phyloP scores from a whole-genome alignment of 92 coral and sea anemone genomes.

The Phymanthus crucifer region DNA sequence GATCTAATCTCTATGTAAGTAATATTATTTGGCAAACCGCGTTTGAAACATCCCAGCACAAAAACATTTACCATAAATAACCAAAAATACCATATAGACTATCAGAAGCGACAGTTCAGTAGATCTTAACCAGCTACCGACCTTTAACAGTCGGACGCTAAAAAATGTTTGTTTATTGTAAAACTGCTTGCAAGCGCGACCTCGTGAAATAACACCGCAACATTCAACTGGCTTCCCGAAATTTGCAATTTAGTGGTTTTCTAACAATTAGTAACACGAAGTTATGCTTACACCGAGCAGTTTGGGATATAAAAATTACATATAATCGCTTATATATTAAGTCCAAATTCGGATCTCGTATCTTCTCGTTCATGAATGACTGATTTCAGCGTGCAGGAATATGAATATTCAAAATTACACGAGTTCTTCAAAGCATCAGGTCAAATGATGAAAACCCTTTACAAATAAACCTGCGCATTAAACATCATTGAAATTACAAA shows the following conservation, averaged over 20 bases:
- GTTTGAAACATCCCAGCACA: background rate
- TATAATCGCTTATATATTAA: background rate
- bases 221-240: background rate
- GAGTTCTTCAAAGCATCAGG: background rate
- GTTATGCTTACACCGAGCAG: background rate
- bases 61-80: background rate
- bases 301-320: background rate
- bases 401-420: slow-evolving; percentile 36
- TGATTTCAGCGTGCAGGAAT: slow-evolving; percentile 25
- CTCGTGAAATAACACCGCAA: background rate
- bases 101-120: background rate
- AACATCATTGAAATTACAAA: background rate
- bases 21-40: background rate
- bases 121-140: background rate
- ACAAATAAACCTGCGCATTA: background rate
- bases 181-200: background rate
- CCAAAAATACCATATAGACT: background rate
- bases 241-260: slow-evolving; percentile 2
- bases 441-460: background rate
- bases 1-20: slow-evolving; percentile 37
- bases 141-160: background rate
- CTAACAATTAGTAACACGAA: background rate
- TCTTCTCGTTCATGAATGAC: slow-evolving; percentile 21
- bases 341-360: background rate
- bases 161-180: background rate